Evolutionary conservation across 2,113 vertebrate species (phyloP), one percentile per base, ranked within the genome.

Genomic region (Myrmophylax atrothorax): DNA sequence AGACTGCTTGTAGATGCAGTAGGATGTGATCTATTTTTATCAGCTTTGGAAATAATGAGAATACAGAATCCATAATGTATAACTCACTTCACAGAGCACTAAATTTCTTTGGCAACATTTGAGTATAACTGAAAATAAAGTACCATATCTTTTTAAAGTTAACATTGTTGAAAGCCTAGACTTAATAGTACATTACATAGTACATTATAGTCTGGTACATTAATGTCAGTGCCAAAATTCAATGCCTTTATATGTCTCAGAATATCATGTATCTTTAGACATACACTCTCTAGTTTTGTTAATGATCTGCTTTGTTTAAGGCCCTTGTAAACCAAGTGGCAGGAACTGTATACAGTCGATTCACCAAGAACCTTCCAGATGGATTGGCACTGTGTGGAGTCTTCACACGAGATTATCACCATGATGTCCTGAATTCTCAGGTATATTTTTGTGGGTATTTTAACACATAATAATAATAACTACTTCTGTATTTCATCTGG

Each of bases 291-390:
- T 38, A 26, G 7, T 68, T 94, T 67, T 68, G 37, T 52, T 84
- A 47, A 91, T 76, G 23, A 70, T 26, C 26, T 93, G 56, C 29
- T 89, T 89, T 58, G 33, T 87, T 82, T 84, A 50, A 98, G 98
- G 97, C 98, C 42, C 97, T 98, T 79, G 96, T 98, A 82, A 98
- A 98, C 70, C 97, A 98, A 94, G 97, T 98, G 66, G 94, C 92
- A 83, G 98, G 95, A 63, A 95, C 96, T 63, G 33, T 97, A 75
- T 80, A 96, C 8, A 85, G 35, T 76, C 73, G 56, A 66, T 98
- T 97, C n/a, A 90, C 44, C 58, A 97, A 98, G 95, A 94, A 44
- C 18, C 82, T 97, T 87, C 97, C 96, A 3, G 42, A 66, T 70
- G 97, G 97, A 47, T 35, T 73, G 83, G 22, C 22, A 50, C 8